Evolutionary conservation across 2,888 invertebrate genomes (phyloP), one percentile per base, ranked within the genome.

Genomic region (Aleiodes testaceus): DNA sequence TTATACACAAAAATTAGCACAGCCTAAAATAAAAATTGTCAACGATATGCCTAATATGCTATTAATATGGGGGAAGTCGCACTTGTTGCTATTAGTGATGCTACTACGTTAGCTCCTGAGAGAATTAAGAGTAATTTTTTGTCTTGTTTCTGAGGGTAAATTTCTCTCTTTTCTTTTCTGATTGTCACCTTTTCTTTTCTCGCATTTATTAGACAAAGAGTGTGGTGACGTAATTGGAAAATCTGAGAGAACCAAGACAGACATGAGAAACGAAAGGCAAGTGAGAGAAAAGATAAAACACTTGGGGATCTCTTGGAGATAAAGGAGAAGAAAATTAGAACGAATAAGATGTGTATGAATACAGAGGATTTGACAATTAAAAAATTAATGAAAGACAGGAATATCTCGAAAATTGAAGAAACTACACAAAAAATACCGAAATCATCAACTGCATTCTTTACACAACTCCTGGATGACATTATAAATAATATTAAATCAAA

Each of bases 1-100:
- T 87, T 99, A 95, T 82, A 97, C 97, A 53, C 98, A 99, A 0
- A 95, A 93, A 89, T 91, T 92, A 70, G 92, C 93, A 0, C 91
- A 92, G 72, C 94, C 97, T 0, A 98, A 99, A 81, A 89, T 97
- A 1, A 95, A 94, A 88, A 94, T 99, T 73, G 91, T 99, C 4
- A 94, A 93, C 72, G 98, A 99, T 85, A 90, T 96, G 74, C 96
- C 98, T 1, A n/a, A n/a, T n/a, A n/a, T n/a, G 95, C 97, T 0
- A 92, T 99, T 64, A 91, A 90, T 36, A 95, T 98, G 92, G 99
- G 99, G 88, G 99, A 99, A 88, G 97, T 98, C 6, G 97, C 97
- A 0, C 98, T 98, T 0, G 90, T 95, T 5, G 93, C 94, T n/a
- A 91, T 93, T 0, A 96, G 94, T 82, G 94, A 97, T 87, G 95